Evolutionary conservation across 2,888 invertebrate species (phyloP).

Genomic region (Chaetoderma sp.): DNA sequence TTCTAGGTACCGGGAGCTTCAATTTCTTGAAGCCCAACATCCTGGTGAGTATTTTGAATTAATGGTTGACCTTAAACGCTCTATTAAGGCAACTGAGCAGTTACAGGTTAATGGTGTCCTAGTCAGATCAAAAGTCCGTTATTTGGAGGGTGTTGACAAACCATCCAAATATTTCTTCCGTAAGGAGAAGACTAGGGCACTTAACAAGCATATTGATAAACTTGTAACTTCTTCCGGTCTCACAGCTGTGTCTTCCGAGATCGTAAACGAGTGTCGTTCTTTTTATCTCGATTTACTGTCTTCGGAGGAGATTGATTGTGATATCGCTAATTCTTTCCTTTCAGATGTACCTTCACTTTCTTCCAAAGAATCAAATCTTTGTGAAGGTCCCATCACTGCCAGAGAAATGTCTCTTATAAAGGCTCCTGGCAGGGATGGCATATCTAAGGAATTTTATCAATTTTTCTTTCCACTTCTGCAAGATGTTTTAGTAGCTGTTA

Average conservation of each 20-base stretch:
- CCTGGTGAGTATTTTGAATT: too few relatives aligned
- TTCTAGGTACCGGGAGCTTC: too few relatives aligned
- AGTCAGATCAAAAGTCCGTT: not conserved
- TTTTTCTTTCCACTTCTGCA: conserved; percentile 6
- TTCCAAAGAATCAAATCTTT: not conserved
- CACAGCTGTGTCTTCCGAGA: not conserved
- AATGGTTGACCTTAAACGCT: too few relatives aligned
- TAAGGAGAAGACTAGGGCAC: not conserved
- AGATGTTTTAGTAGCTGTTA: not conserved
- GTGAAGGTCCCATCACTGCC: not conserved
- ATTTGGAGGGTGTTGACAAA: conserved; percentile 8
- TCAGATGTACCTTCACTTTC: conserved; percentile 4
- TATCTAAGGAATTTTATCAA: conserved; percentile 12
- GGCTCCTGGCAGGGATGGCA: conserved; percentile 11
- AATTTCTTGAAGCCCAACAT: too few relatives aligned
- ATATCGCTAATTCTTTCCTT: conserved; percentile 6
- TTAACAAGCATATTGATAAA: not conserved
- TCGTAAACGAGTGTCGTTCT: not conserved
- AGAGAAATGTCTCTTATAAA: conserved; percentile 2
- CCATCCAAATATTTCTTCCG: conserved; percentile 8
- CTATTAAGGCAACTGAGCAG: too few relatives aligned
- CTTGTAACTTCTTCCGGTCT: not conserved
- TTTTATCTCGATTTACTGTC: conserved; percentile 10
- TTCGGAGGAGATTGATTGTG: conserved; percentile 10
- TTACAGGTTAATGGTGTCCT: too few relatives aligned